Conservation (phyloP, 2,888 invertebrate genomes). For the Synergus itoensis region DNA sequence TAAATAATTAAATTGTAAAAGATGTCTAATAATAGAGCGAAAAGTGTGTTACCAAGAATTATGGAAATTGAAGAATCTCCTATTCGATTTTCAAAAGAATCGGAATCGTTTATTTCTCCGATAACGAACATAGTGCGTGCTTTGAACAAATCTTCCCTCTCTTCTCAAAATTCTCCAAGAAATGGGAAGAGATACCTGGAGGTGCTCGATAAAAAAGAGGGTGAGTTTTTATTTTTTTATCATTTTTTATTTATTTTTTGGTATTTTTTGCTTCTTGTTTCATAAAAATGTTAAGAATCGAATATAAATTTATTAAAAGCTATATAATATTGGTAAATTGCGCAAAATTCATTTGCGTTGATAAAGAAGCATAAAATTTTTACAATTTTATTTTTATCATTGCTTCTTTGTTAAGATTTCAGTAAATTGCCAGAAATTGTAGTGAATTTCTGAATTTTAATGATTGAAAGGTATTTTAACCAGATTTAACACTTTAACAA, state of each 20-base stretch:
- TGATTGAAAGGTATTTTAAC: too few relatives aligned
- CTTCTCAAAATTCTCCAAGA: conserved; percentile 49
- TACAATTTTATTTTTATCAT: too few relatives aligned
- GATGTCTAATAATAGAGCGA: background rate
- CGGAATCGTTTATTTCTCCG: conserved; percentile 58
- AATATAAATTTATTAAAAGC: background rate
- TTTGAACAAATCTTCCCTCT: conserved; percentile 62
- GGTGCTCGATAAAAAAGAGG: conserved; percentile 23
- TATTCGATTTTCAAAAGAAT: conserved; percentile 19
- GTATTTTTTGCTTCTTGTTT: background rate
- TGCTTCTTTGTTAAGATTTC: too few relatives aligned
- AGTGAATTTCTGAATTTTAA: too few relatives aligned
- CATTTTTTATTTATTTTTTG: background rate
- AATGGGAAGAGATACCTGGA: background rate
- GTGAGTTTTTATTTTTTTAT: conserved; percentile 13
- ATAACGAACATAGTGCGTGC: conserved; percentile 63
- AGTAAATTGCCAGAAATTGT: too few relatives aligned
- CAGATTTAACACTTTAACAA: too few relatives aligned
- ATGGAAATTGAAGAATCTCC: conserved; percentile 51
- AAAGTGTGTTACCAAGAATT: conserved; percentile 48
- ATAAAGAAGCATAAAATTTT: too few relatives aligned
- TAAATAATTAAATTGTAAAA: conserved; percentile 3
- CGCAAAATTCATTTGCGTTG: too few relatives aligned
- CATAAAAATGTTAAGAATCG: background rate
- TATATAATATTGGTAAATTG: too few relatives aligned